These are phyloP conservation scores for Myripristis murdjan DNA, from an alignment of 2,797 vertebrate genomes.

Conservation along the genomic window DNA sequence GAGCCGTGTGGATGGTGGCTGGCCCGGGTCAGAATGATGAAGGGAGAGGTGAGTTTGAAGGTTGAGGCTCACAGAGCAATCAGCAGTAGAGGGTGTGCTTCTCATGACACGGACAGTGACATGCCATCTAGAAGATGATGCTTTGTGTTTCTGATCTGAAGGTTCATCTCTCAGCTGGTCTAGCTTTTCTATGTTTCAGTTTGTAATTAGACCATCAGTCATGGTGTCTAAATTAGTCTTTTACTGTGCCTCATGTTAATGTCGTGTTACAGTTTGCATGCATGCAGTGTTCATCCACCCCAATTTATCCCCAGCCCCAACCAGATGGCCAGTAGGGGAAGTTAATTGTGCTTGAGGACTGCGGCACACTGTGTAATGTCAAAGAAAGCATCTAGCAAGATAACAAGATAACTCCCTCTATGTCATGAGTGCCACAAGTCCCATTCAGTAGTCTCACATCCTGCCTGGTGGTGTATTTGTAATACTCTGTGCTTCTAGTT, in stretches of 20 bases:
- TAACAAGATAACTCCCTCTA: neutral
- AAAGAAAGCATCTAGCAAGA: constrained; percentile 11
- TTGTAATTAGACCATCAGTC: constrained; percentile 31
- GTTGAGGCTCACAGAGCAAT: neutral
- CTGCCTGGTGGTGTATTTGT: constrained; percentile 30
- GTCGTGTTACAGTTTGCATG: neutral
- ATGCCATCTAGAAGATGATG: too few species aligned
- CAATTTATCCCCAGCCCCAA: too few species aligned
- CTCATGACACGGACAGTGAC: too few species aligned
- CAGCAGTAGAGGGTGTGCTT: neutral
- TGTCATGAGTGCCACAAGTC: constrained; percentile 21
- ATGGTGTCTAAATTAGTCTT: neutral
- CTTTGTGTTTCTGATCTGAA: too few species aligned
- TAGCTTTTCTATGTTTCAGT: neutral
- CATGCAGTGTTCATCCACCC: neutral
- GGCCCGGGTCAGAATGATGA: constrained; percentile 95
- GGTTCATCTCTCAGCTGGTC: too few species aligned
- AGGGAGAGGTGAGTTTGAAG: constrained; percentile 88
- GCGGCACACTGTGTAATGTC: constrained; percentile 20
- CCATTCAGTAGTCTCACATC: constrained; percentile 25
- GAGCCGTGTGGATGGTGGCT: constrained; percentile 96
- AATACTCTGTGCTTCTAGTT: constrained; percentile 1
- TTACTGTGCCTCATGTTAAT: neutral
- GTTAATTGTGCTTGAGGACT: constrained; percentile 19
- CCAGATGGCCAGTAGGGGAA: constrained; percentile 1